Evolutionary conservation across 2,113 vertebrate species (phyloP), one percentile per base, ranked within the genome.

Genomic region (Elephantulus edwardii): DNA sequence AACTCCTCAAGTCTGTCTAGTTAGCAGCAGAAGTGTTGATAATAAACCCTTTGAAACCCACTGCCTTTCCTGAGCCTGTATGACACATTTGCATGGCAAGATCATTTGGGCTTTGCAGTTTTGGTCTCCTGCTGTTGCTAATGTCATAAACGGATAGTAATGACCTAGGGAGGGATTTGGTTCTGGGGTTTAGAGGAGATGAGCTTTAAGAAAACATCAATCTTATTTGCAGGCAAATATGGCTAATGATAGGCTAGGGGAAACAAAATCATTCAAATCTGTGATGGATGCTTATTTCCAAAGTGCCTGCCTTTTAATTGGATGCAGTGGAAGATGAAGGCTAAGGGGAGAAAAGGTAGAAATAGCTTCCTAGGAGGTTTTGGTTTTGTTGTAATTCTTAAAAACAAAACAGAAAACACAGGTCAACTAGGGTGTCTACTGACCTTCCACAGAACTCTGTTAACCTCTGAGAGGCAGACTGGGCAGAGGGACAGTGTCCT

Each of bases 221-320:
- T 93, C 91, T 93, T 93, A 79, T 95, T 91, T 95, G 86, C 52
- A 56, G 87, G 94, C 91, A 95, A 85, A 95, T 91, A 85, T 58
- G 79, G 88, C 93, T 96, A 96, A 95, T 94, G 94, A 88, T 46
- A 93, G 90, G 70, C 88, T 48, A n/a, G 91, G 94, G 95, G 81
- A 94, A 96, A 92, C 52, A 86, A 90, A 95, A 90, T 83, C 78
- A 88, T 86, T 90, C 87, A n/a, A 89, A 80, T 86, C 91, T 72
- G 91, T 48, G 24, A 9, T 50, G 83, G 83, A 46, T n/a, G 74
- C 88, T 54, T 56, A 58, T 93, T 91, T 96, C 90, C 88, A 72
- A 56, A 86, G 50, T 48, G 44, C 50, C 33, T 64, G 64, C 68
- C 83, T 93, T 74, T 91, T 85, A 92, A 93, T 91, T 91, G 87